These are phyloP conservation scores for Plectrocnemia conspersa DNA, from an alignment of 1,140 invertebrate genomes.

Conservation along the genomic window DNA sequence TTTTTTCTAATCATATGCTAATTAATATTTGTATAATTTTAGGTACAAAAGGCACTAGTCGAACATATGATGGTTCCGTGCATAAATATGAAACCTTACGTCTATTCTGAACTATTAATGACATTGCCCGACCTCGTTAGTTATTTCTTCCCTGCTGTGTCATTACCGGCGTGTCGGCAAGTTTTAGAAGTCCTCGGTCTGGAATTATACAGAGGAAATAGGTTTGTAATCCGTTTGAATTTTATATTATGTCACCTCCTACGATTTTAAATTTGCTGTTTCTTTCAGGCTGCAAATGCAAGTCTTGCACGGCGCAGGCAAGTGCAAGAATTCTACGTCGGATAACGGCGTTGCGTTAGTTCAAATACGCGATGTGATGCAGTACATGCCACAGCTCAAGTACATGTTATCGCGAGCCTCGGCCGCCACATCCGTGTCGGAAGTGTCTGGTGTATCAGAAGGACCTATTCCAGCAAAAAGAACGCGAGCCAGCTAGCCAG, in stretches of 20 bases:
- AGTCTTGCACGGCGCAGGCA: constrained; percentile 67
- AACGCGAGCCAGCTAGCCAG: constrained; percentile 41
- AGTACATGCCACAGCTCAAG: constrained; percentile 80
- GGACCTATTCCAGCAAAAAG: constrained; percentile 40
- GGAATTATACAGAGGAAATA: constrained; percentile 74
- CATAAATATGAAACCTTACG: constrained; percentile 80
- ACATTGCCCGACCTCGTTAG: constrained; percentile 74
- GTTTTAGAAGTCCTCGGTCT: constrained; percentile 73
- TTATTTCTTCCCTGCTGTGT: constrained; percentile 72
- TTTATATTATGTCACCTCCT: constrained; percentile 18
- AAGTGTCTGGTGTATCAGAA: constrained; percentile 31
- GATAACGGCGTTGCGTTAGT: constrained; percentile 59
- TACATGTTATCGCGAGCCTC: constrained; percentile 62
- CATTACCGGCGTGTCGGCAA: constrained; percentile 67
- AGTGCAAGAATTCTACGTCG: constrained; percentile 56
- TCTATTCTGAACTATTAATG: constrained; percentile 74
- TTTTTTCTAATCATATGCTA: background rate
- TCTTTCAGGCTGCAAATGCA: constrained; percentile 65
- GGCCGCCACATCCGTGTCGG: constrained; percentile 37
- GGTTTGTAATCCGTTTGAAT: constrained; percentile 54
- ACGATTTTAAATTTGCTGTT: constrained; percentile 20
- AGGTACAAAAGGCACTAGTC: constrained; percentile 73
- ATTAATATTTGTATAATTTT: constrained; percentile 40
- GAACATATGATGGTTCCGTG: constrained; percentile 76
- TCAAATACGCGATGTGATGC: constrained; percentile 73